phyloP scores from a whole-genome alignment of 2,113 vertebrate genomes.

The Sceloporus undulatus region DNA sequence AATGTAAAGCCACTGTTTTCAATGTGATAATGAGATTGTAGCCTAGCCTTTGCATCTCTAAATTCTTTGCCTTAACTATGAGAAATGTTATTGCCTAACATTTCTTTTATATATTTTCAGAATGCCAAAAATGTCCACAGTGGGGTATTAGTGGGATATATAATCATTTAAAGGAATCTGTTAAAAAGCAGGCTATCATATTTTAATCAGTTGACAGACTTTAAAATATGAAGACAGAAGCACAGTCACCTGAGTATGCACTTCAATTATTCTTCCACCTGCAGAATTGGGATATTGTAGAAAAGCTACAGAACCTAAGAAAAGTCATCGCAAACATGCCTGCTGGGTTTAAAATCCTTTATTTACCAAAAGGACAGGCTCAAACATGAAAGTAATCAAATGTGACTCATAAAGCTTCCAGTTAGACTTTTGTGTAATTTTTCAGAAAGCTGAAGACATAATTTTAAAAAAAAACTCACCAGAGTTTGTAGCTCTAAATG shows the following conservation, averaged over 20 bases:
- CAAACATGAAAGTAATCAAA: not conserved
- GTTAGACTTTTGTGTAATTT: not conserved
- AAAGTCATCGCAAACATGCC: not conserved
- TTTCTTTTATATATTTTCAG: not conserved
- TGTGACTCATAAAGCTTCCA: not conserved
- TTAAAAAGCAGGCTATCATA: not conserved
- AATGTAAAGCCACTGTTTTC: not conserved
- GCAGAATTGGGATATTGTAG: not conserved
- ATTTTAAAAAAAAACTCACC: slow-evolving; percentile 49
- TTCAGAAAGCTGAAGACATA: not conserved
- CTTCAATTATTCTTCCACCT: not conserved
- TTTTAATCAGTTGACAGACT: not conserved
- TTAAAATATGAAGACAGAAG: not conserved
- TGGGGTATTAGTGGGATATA: not conserved
- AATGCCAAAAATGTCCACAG: not conserved
- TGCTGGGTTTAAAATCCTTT: not conserved
- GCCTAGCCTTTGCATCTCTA: not conserved
- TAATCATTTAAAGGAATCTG: not conserved
- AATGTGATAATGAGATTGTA: not conserved
- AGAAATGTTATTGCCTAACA: not conserved
- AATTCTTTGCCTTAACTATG: not conserved
- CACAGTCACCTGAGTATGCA: not conserved
- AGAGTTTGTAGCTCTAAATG: not conserved
- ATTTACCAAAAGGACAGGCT: not conserved
- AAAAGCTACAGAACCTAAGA: not conserved